Percentiles rank a stretch among this genome's conserved stretches.
Evolutionary conservation across 2,888 invertebrate species (phyloP).

Genomic region (Acrocyrtus sp.): DNA sequence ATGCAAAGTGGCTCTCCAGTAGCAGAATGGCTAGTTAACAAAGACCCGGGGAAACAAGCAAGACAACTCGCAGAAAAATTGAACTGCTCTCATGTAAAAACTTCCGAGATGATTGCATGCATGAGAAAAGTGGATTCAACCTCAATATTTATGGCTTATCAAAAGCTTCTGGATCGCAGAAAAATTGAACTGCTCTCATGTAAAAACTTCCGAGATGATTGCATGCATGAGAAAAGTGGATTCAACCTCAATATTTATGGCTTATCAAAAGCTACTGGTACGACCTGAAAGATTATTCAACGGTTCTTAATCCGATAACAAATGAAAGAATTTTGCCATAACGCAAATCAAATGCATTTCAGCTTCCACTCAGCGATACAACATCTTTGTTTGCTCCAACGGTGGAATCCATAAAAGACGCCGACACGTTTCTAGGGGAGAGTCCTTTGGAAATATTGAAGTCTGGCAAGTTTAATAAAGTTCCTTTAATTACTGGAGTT

Average conservation of each 20-base stretch:
- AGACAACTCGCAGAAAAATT: constrained; percentile 56
- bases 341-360: no score
- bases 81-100: constrained; percentile 43
- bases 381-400: constrained; percentile 57
- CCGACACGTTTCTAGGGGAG: constrained; percentile 56
- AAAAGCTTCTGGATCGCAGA: constrained; percentile 54
- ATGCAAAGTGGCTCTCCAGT: constrained; percentile 54
- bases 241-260: constrained; percentile 35
- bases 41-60: constrained; percentile 53
- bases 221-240: constrained; percentile 54
- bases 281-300: constrained; percentile 18
- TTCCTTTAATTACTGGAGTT: constrained; percentile 57
- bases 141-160: constrained; percentile 45
- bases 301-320: no score
- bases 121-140: constrained; percentile 47
- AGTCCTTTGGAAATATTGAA: constrained; percentile 50
- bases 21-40: constrained; percentile 51
- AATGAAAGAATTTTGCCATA: no score
- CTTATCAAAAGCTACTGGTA: constrained; percentile 53
- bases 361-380: constrained; percentile 51
- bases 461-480: constrained; percentile 51
- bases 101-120: constrained; percentile 53
- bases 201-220: constrained; percentile 48
- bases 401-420: constrained; percentile 57
- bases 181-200: constrained; percentile 55